Evolutionary conservation across 2,797 vertebrate species (phyloP).

Genomic region (Carapus acus): DNA sequence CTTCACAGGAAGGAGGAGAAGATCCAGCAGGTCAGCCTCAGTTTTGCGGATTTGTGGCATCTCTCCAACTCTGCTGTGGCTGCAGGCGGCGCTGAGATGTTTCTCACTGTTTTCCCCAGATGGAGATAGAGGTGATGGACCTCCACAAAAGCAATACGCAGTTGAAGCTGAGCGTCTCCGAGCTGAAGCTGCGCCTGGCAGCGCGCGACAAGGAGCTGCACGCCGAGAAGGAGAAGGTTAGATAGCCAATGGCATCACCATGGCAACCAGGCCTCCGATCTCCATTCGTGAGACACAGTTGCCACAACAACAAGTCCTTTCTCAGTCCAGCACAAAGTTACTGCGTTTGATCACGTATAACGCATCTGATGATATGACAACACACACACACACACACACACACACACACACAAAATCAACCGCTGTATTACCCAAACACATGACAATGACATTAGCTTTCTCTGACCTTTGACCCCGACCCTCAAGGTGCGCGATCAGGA

Average conservation of each 20-base stretch:
- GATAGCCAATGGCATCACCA: not conserved
- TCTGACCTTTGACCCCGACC: constrained; percentile 38
- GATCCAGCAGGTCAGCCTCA: constrained; percentile 76
- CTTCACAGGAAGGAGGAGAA: constrained; percentile 76
- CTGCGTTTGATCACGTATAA: too few relatives aligned
- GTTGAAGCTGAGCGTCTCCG: constrained; percentile 75
- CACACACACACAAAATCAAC: too few relatives aligned
- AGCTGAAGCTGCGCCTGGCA: constrained; percentile 80
- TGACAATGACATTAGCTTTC: not conserved
- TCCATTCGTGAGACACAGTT: too few relatives aligned
- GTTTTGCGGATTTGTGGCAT: too few relatives aligned
- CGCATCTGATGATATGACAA: too few relatives aligned
- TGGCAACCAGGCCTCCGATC: not conserved
- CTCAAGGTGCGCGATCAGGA: constrained; percentile 74
- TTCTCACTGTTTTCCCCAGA: too few relatives aligned
- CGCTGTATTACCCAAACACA: not conserved
- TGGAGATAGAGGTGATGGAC: constrained; percentile 78
- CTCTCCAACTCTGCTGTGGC: too few relatives aligned
- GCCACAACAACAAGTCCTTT: too few relatives aligned
- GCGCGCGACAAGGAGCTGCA: constrained; percentile 73
- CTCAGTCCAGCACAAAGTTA: too few relatives aligned
- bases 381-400: too few relatives aligned
- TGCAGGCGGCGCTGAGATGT: too few relatives aligned
- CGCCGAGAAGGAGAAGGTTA: constrained; percentile 80
- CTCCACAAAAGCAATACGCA: constrained; percentile 77